Percentiles rank a stretch among this genome's conserved stretches.
These are phyloP conservation scores for Tyto alba DNA, from an alignment of 2,113 vertebrate species.

Conservation along the genomic window DNA sequence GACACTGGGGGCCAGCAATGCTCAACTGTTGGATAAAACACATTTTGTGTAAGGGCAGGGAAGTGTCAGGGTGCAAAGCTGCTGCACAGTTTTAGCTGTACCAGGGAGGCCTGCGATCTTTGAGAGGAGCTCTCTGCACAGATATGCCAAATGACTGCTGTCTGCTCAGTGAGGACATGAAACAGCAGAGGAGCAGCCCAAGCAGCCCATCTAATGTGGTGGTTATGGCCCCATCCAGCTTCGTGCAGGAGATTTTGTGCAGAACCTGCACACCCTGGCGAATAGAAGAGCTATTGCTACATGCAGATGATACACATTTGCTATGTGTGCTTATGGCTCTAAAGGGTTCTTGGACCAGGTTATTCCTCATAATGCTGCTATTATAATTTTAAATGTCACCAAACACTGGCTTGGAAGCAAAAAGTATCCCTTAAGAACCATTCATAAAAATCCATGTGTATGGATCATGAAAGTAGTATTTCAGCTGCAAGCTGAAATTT, in stretches of 20 bases:
- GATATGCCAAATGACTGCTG: neutral
- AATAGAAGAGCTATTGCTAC: neutral
- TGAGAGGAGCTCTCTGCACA: neutral
- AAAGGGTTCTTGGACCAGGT: neutral
- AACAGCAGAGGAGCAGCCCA: neutral
- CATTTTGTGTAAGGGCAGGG: neutral
- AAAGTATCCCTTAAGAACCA: neutral
- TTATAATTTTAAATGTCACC: neutral
- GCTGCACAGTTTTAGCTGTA: neutral
- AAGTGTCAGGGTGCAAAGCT: neutral
- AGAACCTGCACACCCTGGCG: neutral
- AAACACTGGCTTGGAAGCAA: neutral
- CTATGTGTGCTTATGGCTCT: neutral
- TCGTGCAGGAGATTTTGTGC: neutral
- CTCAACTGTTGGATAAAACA: neutral
- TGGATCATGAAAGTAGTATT: neutral
- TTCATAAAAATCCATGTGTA: neutral
- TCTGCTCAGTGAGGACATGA: neutral
- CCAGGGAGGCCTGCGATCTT: neutral
- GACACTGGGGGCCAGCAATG: neutral
- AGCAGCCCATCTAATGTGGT: neutral
- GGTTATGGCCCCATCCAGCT: neutral
- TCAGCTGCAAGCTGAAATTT: slow-evolving; percentile 1
- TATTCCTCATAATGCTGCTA: neutral
- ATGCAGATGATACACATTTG: neutral